Conservation (phyloP, 2,888 invertebrate genomes). For the Callinectes sapidus region DNA sequence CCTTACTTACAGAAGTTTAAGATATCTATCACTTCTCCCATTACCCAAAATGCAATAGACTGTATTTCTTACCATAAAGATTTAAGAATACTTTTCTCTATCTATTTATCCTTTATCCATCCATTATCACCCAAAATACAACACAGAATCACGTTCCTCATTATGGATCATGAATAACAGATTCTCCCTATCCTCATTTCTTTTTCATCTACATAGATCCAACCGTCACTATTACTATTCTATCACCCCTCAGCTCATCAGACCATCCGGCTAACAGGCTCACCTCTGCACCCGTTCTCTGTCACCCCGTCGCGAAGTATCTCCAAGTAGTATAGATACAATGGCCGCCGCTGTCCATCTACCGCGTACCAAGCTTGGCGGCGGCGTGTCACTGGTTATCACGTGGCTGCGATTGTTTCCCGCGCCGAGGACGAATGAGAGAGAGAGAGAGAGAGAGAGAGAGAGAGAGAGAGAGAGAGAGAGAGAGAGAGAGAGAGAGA, state of each 20-base stretch:
- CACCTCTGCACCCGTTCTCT: background rate
- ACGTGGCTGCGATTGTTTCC: background rate
- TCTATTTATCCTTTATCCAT: no score
- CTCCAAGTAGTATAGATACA: background rate
- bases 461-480: slow-evolving; percentile 24
- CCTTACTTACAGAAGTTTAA: background rate
- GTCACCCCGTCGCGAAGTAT: background rate
- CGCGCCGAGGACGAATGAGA: background rate
- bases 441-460: background rate
- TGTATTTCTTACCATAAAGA: no score
- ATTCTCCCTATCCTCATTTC: background rate
- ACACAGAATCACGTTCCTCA: no score
- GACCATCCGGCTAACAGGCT: background rate
- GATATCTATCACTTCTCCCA: no score
- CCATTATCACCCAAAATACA: no score
- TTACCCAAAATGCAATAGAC: no score
- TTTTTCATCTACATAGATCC: background rate
- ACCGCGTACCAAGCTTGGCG: background rate
- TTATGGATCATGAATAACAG: no score
- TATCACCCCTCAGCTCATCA: background rate
- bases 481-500: no score
- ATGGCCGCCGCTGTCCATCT: background rate
- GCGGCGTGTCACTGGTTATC: background rate
- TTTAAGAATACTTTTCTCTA: no score
- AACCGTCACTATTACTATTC: background rate